Conservation (phyloP, 2,113 vertebrate species). For the Psittacula cyanocephala region DNA sequence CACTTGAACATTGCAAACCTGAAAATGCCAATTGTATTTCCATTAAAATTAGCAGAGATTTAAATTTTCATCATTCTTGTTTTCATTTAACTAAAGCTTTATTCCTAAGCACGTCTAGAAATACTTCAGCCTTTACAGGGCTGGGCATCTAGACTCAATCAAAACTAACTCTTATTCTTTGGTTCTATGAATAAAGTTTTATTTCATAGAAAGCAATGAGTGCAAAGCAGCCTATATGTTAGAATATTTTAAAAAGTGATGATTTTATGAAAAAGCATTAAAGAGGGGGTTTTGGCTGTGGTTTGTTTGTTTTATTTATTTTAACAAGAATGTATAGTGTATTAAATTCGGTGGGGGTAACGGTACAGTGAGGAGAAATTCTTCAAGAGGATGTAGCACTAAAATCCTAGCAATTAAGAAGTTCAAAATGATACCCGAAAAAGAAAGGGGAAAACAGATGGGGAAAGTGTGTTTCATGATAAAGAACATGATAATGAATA, state of each 20-base stretch:
- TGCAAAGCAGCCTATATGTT: not conserved
- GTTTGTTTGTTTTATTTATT: not conserved
- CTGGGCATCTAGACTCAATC: not conserved
- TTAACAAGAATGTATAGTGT: accelerated
- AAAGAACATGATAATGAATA: not conserved
- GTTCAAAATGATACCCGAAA: not conserved
- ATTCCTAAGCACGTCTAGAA: not conserved
- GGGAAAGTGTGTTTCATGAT: not conserved
- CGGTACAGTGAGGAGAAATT: not conserved
- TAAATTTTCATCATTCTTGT: not conserved
- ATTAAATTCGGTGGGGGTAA: not conserved
- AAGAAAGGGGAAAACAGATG: not conserved
- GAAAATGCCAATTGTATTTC: not conserved
- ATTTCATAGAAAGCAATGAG: not conserved
- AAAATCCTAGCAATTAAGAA: not conserved
- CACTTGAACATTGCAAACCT: not conserved
- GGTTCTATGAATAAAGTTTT: not conserved
- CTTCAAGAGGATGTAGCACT: not conserved
- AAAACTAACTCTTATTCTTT: not conserved
- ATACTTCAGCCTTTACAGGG: not conserved
- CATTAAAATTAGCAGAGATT: not conserved
- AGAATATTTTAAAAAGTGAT: not conserved
- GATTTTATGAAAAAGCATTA: not conserved
- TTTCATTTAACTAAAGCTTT: not conserved
- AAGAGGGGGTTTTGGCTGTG: accelerated